These are phyloP conservation scores for Vanessa atalanta DNA, from an alignment of 1,140 invertebrate species.

Conservation along the genomic window DNA sequence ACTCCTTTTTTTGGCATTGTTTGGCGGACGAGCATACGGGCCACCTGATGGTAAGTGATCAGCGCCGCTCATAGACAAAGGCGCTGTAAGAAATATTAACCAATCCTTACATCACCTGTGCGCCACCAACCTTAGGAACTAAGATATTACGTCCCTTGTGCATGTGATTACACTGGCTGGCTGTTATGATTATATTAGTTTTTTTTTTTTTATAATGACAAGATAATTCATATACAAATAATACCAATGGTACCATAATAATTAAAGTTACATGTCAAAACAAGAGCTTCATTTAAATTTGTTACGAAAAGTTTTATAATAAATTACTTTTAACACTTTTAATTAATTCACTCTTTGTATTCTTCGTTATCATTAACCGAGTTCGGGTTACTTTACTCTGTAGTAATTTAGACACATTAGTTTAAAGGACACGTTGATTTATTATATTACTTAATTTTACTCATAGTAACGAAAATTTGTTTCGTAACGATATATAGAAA, in stretches of 20 bases:
- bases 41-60: no score
- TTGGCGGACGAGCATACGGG: no score
- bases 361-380: constrained; percentile 31
- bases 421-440: constrained; percentile 49
- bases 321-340: constrained; percentile 20
- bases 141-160: no score
- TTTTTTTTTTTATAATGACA: no score
- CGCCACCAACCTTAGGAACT: no score
- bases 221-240: neutral
- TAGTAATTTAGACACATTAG: constrained; percentile 44
- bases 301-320: constrained; percentile 21
- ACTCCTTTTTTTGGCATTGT: no score
- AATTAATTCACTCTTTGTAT: constrained; percentile 38
- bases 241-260: neutral
- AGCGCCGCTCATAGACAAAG: no score
- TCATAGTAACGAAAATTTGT: constrained; percentile 38
- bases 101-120: no score
- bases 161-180: no score
- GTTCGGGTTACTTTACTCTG: constrained; percentile 38
- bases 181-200: no score
- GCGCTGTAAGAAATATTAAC: no score
- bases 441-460: constrained; percentile 53
- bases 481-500: neutral
- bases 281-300: constrained; percentile 15
- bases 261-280: constrained; percentile 10